Evolutionary conservation across 2,888 invertebrate species (phyloP).

Genomic region (Patella depressa): DNA sequence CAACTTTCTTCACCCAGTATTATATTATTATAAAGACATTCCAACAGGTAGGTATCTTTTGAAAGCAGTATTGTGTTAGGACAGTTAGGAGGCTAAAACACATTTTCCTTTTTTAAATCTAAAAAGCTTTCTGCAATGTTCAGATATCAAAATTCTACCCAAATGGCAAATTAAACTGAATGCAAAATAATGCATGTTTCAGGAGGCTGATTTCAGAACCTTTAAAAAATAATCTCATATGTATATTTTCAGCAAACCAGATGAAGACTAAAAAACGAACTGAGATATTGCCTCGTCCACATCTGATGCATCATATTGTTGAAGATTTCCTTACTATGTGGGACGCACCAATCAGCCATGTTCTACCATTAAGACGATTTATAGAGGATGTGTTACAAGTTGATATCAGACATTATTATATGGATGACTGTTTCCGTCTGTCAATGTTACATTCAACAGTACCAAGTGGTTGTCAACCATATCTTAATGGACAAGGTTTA

Average conservation of each 20-base stretch:
- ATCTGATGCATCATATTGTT: slow-evolving; percentile 70
- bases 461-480: slow-evolving; percentile 57
- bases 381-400: slow-evolving; percentile 52
- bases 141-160: too few species aligned
- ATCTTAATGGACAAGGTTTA: slow-evolving; percentile 55
- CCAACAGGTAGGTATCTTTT: slow-evolving; percentile 66
- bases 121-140: too few species aligned
- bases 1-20: slow-evolving; percentile 73
- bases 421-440: slow-evolving; percentile 65
- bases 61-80: too few species aligned
- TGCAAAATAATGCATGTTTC: too few species aligned
- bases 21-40: slow-evolving; percentile 70
- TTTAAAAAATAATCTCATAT: too few species aligned
- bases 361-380: slow-evolving; percentile 69
- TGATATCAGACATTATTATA: slow-evolving; percentile 65
- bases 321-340: slow-evolving; percentile 72
- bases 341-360: slow-evolving; percentile 68
- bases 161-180: too few species aligned
- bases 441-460: slow-evolving; percentile 57
- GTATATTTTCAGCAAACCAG: slow-evolving; percentile 47
- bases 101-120: too few species aligned
- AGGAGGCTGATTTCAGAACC: too few species aligned
- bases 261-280: slow-evolving; percentile 45
- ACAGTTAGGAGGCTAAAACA: too few species aligned
- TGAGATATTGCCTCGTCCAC: slow-evolving; percentile 66